Base-by-base conservation (phyloP, 2,888 invertebrate genomes). In the Mesorhabditis spiculigera region DNA sequence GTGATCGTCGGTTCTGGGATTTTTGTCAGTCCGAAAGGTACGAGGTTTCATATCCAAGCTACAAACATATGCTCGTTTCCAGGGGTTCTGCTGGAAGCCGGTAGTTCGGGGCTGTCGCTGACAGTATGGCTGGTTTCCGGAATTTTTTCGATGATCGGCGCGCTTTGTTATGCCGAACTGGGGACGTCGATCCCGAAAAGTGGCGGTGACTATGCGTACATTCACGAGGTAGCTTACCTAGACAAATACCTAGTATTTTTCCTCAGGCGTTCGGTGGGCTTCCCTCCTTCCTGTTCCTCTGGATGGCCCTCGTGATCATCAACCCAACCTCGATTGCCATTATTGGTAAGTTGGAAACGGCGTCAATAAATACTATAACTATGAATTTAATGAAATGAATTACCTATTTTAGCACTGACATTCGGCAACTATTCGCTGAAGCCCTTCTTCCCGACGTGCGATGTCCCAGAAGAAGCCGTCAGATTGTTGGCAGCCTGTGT, bases 181-280 rank as follows among this genome's bases (percentile, higher is more conserved):
- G 96, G 96, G 91, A 95, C 94, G 50, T 92, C 93, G 91, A 95
- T 96, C 81, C 93, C 94, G 0, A 93, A 93, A 87, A 94, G 94
- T 0, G 95, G 95, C 0, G 95, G 95, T 1, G 95, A 96, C 88
- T 96, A 96, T 87, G 94, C 94, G 0, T 96, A 96, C 87, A 93
- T 95, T 73, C 91, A 91, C 72, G 82, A 81, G 76, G 81, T 82
- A 45, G 28, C 43, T 41, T 43, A 45, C 28, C 28, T 3, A 8
- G 63, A 63, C 4, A n/a, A 63, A n/a, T 16, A 8, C 16, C 13
- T 63, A 6, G 6, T 63, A n/a, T 28, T 63, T n/a, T 50, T n/a
- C 45, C 72, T 62, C 91, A 92, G 84, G 93, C 94, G 0, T 95
- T 88, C 73, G 96, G 96, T 0, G 90, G 92, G 4, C 88, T 95